A percentile compares a stretch with the other conserved stretches of the same genome.
phyloP scores from a whole-genome alignment of 2,797 vertebrate genomes.

The Dromococcyx pavoninus region DNA sequence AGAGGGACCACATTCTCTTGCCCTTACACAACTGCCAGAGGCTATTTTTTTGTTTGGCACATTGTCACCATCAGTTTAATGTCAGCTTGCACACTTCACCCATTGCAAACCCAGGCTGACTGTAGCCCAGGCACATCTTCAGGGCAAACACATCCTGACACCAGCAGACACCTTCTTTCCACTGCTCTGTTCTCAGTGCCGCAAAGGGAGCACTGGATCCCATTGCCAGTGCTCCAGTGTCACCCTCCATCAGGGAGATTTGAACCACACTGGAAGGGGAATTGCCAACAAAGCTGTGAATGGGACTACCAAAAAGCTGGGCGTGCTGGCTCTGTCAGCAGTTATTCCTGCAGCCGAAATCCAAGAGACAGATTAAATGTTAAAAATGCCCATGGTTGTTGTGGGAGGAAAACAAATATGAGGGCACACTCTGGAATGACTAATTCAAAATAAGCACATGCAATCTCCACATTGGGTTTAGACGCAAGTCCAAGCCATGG shows the following conservation, averaged over 20 bases:
- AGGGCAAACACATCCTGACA: not conserved
- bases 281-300: not conserved
- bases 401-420: not conserved
- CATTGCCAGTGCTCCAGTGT: not conserved
- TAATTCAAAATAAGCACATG: not conserved
- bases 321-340: not conserved
- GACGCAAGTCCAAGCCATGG: fast-evolving
- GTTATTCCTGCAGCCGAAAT: not conserved
- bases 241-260: not conserved
- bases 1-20: not conserved
- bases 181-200: not conserved
- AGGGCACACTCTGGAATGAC: not conserved
- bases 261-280: not conserved
- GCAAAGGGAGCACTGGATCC: not conserved
- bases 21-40: not conserved
- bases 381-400: not conserved
- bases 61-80: not conserved
- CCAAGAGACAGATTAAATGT: not conserved
- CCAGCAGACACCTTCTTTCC: not conserved
- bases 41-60: not conserved
- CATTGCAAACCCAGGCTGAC: not conserved
- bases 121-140: not conserved
- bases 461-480: not conserved
- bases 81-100: not conserved
- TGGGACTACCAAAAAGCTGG: not conserved